Evolutionary conservation across 2,797 vertebrate genomes (phyloP).

Genomic region (Luscinia luscinia): DNA sequence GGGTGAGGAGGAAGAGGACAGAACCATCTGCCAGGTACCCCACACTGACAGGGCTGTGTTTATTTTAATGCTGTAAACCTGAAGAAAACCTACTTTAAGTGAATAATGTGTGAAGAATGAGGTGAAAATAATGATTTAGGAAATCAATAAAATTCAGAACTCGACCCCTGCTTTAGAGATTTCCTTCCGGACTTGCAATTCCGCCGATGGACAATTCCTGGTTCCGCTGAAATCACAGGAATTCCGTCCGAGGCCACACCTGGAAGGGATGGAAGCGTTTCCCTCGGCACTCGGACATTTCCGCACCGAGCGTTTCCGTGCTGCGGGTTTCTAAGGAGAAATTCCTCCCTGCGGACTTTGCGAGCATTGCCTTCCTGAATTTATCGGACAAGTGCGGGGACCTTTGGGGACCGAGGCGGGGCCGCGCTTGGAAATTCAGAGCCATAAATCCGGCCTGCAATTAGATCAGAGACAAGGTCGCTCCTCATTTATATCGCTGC

Average conservation of each 20-base stretch:
- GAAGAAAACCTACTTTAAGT: not conserved
- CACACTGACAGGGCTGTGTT: not conserved
- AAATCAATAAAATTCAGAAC: not conserved
- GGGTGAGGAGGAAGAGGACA: not conserved
- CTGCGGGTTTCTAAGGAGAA: not conserved
- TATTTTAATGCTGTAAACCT: not conserved
- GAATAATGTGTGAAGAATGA: not conserved
- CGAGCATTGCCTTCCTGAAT: not conserved
- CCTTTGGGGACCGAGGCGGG: not conserved
- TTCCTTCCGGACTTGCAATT: not conserved
- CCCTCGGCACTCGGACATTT: not conserved
- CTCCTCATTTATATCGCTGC: rapidly evolving
- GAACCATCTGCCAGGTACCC: not conserved
- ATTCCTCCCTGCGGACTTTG: rapidly evolving
- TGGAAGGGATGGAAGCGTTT: rapidly evolving
- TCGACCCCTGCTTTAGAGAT: not conserved
- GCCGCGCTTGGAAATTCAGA: not conserved
- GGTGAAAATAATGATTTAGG: not conserved
- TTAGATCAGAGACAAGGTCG: not conserved
- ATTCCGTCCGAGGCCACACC: not conserved
- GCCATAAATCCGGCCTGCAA: not conserved
- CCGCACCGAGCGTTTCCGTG: not conserved
- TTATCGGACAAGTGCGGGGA: not conserved
- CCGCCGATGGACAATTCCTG: not conserved
- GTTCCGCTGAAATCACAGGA: not conserved